A percentile compares a stretch with the other conserved stretches of the same genome.
Evolutionary conservation across 2,888 invertebrate genomes (phyloP).

Genomic region (Melanargia galathea): DNA sequence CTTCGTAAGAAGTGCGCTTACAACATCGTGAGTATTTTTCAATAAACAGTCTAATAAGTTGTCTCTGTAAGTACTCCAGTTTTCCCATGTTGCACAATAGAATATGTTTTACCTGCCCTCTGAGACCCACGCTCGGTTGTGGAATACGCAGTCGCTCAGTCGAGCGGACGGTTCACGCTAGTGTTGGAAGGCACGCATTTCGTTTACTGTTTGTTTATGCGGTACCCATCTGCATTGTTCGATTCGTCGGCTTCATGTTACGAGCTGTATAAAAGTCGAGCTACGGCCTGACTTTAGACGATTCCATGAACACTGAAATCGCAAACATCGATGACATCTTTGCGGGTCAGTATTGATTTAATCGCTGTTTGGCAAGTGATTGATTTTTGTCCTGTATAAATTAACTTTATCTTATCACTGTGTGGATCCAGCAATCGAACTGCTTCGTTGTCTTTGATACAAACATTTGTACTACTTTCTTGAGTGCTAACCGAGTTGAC

Average conservation of each 20-base stretch:
- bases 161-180: slow-evolving; percentile 60
- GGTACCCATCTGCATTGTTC: slow-evolving; percentile 36
- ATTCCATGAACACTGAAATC: slow-evolving; percentile 64
- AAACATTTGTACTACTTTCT: slow-evolving; percentile 46
- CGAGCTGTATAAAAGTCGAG: slow-evolving; percentile 16
- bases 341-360: slow-evolving; percentile 54
- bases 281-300: slow-evolving; percentile 36
- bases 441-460: slow-evolving; percentile 44
- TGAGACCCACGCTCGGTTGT: slow-evolving; percentile 52
- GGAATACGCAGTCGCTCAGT: slow-evolving; percentile 63
- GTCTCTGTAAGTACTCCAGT: slow-evolving; percentile 59
- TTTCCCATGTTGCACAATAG: slow-evolving; percentile 77
- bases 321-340: slow-evolving; percentile 53
- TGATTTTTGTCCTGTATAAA: slow-evolving; percentile 31
- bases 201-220: slow-evolving; percentile 26
- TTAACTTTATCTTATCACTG: slow-evolving; percentile 65
- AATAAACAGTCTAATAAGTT: slow-evolving; percentile 51
- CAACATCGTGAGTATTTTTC: slow-evolving; percentile 40
- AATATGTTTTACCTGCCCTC: slow-evolving; percentile 69
- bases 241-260: slow-evolving; percentile 30
- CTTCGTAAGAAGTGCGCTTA: slow-evolving; percentile 13
- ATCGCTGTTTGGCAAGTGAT: slow-evolving; percentile 19
- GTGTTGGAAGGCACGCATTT: slow-evolving; percentile 47
- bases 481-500: slow-evolving; percentile 51
- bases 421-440: slow-evolving; percentile 52